Evolutionary conservation across 2,113 vertebrate genomes (phyloP).

Genomic region (Hystrix brachyura): DNA sequence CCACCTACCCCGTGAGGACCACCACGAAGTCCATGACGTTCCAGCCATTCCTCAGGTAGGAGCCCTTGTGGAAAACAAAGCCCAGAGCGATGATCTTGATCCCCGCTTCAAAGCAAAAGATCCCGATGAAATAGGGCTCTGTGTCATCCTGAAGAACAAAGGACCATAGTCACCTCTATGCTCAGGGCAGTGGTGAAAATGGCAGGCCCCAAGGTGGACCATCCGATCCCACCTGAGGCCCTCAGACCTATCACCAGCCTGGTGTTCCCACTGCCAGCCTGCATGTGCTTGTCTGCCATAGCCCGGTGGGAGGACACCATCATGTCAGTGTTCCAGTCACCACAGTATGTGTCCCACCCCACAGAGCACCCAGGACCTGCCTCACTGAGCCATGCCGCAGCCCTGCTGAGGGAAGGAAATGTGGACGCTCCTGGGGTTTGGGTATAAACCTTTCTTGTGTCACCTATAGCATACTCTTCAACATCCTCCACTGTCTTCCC

Average conservation of each 20-base stretch:
- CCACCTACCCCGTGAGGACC: constrained; percentile 97
- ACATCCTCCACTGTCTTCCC: fast-evolving
- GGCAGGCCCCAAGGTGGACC: not conserved
- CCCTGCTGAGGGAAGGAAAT: fast-evolving
- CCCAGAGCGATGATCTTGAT: constrained; percentile 99
- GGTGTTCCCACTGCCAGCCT: no score
- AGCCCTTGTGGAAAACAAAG: constrained; percentile 97
- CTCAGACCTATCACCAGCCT: not conserved
- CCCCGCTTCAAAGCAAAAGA: constrained; percentile 99
- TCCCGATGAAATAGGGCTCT: constrained; percentile 99
- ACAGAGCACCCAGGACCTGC: not conserved
- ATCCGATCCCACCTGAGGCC: not conserved
- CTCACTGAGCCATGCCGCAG: fast-evolving
- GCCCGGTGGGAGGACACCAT: not conserved
- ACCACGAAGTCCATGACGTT: constrained; percentile 99
- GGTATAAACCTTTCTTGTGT: not conserved
- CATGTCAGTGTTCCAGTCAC: fast-evolving
- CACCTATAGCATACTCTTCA: fast-evolving
- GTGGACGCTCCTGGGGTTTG: fast-evolving
- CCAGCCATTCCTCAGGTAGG: constrained; percentile 98
- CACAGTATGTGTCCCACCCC: no score
- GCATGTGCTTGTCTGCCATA: not conserved
- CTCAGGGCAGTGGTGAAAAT: fast-evolving
- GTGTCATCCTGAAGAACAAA: constrained; percentile 93
- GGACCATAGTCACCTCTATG: not conserved